A percentile compares a stretch with the other conserved stretches of the same genome.
Conservation (phyloP, 2,113 vertebrate genomes). For the Rousettus leschenaultii region DNA sequence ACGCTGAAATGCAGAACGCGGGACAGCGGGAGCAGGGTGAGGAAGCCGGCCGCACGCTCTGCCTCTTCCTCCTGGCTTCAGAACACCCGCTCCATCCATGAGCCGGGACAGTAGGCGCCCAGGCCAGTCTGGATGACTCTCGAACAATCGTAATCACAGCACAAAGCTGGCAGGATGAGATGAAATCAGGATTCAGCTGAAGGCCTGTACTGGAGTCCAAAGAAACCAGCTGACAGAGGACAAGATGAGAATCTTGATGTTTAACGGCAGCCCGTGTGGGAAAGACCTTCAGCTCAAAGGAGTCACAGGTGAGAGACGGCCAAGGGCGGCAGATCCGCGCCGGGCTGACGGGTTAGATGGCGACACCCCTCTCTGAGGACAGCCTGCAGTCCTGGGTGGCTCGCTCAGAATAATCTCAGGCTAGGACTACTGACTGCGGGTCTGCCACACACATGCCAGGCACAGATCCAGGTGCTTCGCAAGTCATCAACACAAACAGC, state of each 20-base stretch:
- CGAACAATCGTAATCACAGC: neutral
- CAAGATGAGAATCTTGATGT: neutral
- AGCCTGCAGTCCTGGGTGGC: neutral
- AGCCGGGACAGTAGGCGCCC: neutral
- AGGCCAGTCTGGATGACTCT: neutral
- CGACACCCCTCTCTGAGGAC: too few species aligned
- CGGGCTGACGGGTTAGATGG: neutral
- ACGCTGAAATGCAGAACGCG: neutral
- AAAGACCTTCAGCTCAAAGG: neutral
- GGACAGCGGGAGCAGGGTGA: neutral
- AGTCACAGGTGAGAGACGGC: neutral
- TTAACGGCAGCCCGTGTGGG: neutral
- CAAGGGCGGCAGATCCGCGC: neutral
- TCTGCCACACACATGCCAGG: too few species aligned
- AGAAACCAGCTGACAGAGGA: neutral
- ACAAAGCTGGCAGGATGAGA: neutral
- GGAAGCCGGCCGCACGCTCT: neutral
- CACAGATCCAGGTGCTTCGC: neutral
- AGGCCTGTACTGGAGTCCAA: neutral
- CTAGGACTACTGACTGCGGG: neutral
- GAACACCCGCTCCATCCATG: neutral
- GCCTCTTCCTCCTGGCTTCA: neutral
- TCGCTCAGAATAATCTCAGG: too few species aligned
- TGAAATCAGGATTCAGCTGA: neutral
- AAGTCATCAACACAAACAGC: neutral